Percentiles rank a stretch among this genome's conserved stretches.
These are phyloP conservation scores for Thymallus thymallus DNA, from an alignment of 2,113 vertebrate genomes.

Conservation along the genomic window DNA sequence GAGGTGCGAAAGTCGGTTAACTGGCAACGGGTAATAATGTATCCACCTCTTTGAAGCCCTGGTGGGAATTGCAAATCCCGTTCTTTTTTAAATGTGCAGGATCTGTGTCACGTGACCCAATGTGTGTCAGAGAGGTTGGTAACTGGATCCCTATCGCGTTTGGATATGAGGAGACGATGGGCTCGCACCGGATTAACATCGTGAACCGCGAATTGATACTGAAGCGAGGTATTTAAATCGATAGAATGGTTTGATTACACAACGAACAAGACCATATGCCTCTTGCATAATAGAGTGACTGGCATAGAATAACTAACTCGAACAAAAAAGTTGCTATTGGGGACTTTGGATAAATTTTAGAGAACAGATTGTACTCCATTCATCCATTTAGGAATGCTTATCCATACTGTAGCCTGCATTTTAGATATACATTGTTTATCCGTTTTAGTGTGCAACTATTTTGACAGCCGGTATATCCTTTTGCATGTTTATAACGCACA, in stretches of 20 bases:
- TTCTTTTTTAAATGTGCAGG: conserved; percentile 61
- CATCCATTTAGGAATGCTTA: no score
- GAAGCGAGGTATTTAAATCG: neutral
- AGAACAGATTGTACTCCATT: no score
- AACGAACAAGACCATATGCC: neutral
- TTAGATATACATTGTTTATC: no score
- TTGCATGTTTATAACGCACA: no score
- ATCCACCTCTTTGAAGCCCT: conserved; percentile 46
- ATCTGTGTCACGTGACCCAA: conserved; percentile 66
- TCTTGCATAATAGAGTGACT: neutral
- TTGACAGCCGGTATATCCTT: no score
- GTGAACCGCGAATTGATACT: neutral
- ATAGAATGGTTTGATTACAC: neutral
- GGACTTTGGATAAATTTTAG: no score
- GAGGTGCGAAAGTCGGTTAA: conserved; percentile 51
- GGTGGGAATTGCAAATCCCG: conserved; percentile 48
- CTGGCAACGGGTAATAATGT: conserved; percentile 37
- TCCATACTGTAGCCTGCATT: no score
- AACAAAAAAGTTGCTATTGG: no score
- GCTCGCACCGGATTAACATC: no score
- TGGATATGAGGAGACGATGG: conserved; percentile 18
- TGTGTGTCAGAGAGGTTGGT: conserved; percentile 56
- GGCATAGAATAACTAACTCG: no score
- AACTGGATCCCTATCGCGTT: conserved; percentile 51
- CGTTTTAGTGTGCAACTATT: no score